These are phyloP conservation scores for Tetrapedia diversipes DNA, from an alignment of 2,888 invertebrate species.

Conservation along the genomic window DNA sequence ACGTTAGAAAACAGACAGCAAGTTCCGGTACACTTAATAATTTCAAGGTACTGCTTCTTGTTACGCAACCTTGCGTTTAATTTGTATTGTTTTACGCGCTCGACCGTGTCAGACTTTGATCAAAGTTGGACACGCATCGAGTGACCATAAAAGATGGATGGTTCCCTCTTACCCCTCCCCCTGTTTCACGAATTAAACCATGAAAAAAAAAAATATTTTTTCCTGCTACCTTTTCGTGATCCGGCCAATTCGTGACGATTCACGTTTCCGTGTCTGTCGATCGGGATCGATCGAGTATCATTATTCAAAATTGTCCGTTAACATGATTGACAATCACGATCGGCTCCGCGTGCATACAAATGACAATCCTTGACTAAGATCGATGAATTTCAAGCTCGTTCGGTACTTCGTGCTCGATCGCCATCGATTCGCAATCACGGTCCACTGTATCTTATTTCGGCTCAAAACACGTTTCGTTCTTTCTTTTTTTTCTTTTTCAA, in stretches of 20 bases:
- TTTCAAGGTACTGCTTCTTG: conserved; percentile 4
- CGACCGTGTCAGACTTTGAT: background rate
- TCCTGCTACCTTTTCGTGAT: background rate
- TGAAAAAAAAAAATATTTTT: too few species aligned
- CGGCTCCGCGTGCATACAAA: conserved; percentile 13
- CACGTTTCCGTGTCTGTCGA: conserved; percentile 1
- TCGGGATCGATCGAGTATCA: conserved; percentile 9
- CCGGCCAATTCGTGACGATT: background rate
- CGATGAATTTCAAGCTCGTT: conserved; percentile 40
- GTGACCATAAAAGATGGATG: background rate
- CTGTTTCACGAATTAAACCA: too few species aligned
- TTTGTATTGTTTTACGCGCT: conserved; percentile 1
- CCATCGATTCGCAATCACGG: conserved; percentile 7
- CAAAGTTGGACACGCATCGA: background rate
- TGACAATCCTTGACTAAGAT: conserved; percentile 32
- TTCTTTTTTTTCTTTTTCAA: too few species aligned
- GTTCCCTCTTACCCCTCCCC: too few species aligned
- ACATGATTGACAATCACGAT: conserved; percentile 29
- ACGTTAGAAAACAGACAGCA: too few species aligned
- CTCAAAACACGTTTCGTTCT: background rate
- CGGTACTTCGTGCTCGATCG: conserved; percentile 1
- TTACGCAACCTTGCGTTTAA: conserved; percentile 7
- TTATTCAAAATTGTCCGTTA: conserved; percentile 36
- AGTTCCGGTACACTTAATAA: too few species aligned
- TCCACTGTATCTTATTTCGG: background rate